Conservation (phyloP, 2,888 invertebrate species). For the Polyommatus icarus region DNA sequence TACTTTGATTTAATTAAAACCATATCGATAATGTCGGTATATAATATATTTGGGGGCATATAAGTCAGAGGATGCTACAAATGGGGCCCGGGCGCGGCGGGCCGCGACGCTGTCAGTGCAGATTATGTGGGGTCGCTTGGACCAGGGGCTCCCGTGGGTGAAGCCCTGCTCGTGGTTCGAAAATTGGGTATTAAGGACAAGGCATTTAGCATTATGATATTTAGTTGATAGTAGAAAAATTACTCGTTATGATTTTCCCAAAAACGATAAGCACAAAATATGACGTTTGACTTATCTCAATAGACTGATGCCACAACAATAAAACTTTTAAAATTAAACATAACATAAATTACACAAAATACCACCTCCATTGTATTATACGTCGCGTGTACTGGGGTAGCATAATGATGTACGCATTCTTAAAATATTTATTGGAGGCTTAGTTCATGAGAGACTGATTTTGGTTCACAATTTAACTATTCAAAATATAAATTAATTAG, state of each 20-base stretch:
- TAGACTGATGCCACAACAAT: background rate
- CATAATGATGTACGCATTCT: constrained; percentile 69
- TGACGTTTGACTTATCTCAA: background rate
- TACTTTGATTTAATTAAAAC: too few species aligned
- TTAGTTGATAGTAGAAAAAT: background rate
- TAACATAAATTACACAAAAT: too few species aligned
- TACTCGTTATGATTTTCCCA: background rate
- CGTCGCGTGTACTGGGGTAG: constrained; percentile 33
- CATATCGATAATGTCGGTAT: background rate
- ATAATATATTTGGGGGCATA: constrained; percentile 46
- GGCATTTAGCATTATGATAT: background rate
- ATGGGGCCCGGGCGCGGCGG: constrained; percentile 43
- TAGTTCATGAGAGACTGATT: constrained; percentile 48
- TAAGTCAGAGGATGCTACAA: constrained; percentile 47
- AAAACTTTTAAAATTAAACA: background rate
- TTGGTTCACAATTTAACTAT: constrained; percentile 39
- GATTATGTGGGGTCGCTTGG: constrained; percentile 55
- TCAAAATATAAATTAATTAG: constrained; percentile 9
- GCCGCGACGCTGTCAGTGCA: constrained; percentile 51
- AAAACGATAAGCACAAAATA: background rate
- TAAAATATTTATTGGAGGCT: constrained; percentile 67
- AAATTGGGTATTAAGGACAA: constrained; percentile 10
- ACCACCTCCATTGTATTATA: background rate
- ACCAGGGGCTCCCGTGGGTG: constrained; percentile 62
- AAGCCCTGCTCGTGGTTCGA: constrained; percentile 44